Conservation (phyloP, 2,113 vertebrate genomes). For the Paradoxurus hermaphroditus region DNA sequence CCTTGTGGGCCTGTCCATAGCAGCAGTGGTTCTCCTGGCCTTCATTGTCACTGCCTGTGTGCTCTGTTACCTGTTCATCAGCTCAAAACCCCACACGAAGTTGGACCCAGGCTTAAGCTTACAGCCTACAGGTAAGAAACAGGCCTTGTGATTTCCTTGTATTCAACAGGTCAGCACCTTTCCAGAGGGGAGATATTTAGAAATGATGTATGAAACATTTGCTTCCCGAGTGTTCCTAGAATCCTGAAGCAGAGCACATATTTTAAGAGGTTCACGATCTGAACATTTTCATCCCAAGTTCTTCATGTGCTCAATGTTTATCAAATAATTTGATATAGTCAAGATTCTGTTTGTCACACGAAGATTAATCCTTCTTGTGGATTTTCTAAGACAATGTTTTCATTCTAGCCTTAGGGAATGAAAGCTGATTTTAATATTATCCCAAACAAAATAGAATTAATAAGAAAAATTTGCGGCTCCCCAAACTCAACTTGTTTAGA, state of each 20-base stretch:
- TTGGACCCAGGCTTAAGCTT: slow-evolving; percentile 91
- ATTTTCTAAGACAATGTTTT: slow-evolving; percentile 22
- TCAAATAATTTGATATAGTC: not conserved
- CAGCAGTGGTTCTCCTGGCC: slow-evolving; percentile 92
- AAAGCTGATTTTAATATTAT: slow-evolving; percentile 36
- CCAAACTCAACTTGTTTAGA: slow-evolving; percentile 9
- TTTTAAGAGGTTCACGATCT: not conserved
- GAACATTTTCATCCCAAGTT: not conserved
- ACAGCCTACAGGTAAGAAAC: slow-evolving; percentile 85
- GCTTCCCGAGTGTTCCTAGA: not conserved
- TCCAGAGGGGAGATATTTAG: not conserved
- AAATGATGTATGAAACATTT: not conserved
- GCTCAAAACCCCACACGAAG: slow-evolving; percentile 89
- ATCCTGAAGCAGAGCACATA: not conserved
- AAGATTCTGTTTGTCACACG: not conserved
- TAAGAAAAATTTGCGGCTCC: not conserved
- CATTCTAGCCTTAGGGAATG: slow-evolving; percentile 4
- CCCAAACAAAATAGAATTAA: slow-evolving; percentile 24
- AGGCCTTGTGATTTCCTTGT: not conserved
- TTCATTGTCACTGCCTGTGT: slow-evolving; percentile 94
- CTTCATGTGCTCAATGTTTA: not conserved
- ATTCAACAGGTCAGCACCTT: not conserved
- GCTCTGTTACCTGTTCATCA: slow-evolving; percentile 95
- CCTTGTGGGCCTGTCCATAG: slow-evolving; percentile 92
- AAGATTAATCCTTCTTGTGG: not conserved